Percentiles rank a stretch among this genome's conserved stretches.
Evolutionary conservation across 2,888 invertebrate genomes (phyloP).

Genomic region (Drosophila limbata): DNA sequence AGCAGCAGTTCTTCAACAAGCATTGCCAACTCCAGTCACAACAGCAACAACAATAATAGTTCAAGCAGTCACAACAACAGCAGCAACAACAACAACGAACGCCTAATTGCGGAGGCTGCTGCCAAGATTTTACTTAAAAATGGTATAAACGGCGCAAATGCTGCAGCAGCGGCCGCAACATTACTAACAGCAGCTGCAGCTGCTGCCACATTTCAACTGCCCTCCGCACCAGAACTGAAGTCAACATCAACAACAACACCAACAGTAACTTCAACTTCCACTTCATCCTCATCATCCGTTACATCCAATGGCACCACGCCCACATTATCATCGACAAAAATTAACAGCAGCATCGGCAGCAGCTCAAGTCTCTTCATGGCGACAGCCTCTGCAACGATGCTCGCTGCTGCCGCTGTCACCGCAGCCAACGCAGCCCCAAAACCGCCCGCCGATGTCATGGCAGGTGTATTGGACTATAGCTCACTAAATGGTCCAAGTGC

Average conservation of each 20-base stretch:
- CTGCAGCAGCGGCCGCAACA: conserved; percentile 67
- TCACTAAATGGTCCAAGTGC: conserved; percentile 53
- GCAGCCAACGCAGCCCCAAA: conserved; percentile 48
- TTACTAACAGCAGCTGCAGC: conserved; percentile 70
- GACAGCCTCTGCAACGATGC: conserved; percentile 63
- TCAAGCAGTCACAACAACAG: conserved; percentile 41
- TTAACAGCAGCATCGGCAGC: conserved; percentile 51
- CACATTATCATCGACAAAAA: conserved; percentile 51
- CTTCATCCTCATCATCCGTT: conserved; percentile 38
- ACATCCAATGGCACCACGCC: conserved; percentile 71
- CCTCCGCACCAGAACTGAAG: conserved; percentile 63
- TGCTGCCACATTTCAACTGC: conserved; percentile 73
- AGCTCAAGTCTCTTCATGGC: conserved; percentile 59
- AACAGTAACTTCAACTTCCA: conserved; percentile 9
- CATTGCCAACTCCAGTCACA: conserved; percentile 41
- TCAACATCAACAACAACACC: conserved; percentile 30
- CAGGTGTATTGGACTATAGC: conserved; percentile 81
- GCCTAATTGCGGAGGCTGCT: conserved; percentile 79
- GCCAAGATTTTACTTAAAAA: conserved; percentile 82
- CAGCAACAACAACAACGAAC: conserved; percentile 62
- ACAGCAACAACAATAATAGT: conserved; percentile 37
- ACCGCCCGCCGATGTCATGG: conserved; percentile 58
- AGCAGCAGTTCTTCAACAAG: conserved; percentile 44
- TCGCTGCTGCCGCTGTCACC: conserved; percentile 55
- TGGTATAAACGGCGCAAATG: conserved; percentile 79